Evolutionary conservation across 2,113 vertebrate genomes (phyloP), one percentile per base, ranked within the genome.

Genomic region (Paraplagusia blochii): DNA sequence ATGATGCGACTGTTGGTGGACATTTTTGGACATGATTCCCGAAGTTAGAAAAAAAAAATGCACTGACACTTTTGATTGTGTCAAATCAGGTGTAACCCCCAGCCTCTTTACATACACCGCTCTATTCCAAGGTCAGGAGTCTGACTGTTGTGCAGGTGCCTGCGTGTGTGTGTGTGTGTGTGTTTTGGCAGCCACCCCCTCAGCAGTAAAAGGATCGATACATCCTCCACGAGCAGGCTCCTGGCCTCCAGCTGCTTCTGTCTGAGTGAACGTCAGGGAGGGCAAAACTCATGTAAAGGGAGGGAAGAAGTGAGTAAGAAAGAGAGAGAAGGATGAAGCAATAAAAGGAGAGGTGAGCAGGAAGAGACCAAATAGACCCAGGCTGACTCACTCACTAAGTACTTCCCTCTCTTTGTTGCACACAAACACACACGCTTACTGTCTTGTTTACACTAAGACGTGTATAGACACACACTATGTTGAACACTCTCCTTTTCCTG

Each of bases 141-240:
- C 60, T 59, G 36, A 38, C 3, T 38, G 36, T 2, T 38, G 36
- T 38, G 36, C 12, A 11, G 9, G 66, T 61, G 29, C 58, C 64
- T 40, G 35, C 19, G 43, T 35, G 47, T 5, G 51, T 55, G 51
- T 1, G 47, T 35, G 51, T 55, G 29, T 72, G 44, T 69, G 50
- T 54, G 22, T 71, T 43, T 70, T 58, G 63, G 51, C 44, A 67
- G 67, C 81, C 78, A 71, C 84, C 84, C 78, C 84, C 85, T 83
- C 85, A 85, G 69, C 80, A 80, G 80, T 70, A 73, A 80, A 82
- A 71, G 76, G 73, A 87, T 86, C 82, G 83, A 88, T 88, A 65
- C 71, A 67, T 66, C 77, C 67, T 86, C 77, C 56, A 79, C 80
- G 69, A 78, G 85, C 77, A 83, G 83, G 79, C 80, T 82, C 54